These are phyloP conservation scores for Epizoanthus rinbou DNA, from an alignment of 92 coral and sea anemone genomes.

Conservation along the genomic window DNA sequence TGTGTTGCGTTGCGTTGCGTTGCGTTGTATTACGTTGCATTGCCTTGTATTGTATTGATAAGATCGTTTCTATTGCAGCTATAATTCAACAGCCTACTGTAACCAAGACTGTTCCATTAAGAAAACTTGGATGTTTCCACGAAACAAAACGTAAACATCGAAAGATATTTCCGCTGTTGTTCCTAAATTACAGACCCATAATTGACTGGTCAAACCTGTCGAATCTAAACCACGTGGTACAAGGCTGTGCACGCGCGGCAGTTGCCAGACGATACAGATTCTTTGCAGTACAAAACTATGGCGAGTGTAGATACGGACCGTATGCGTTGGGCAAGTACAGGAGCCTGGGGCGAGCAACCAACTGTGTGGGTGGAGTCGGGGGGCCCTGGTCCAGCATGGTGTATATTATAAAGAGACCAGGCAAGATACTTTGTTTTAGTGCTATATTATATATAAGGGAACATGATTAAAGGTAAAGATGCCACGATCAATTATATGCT, in stretches of 20 bases:
- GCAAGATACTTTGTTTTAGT: slow-evolving; percentile 6
- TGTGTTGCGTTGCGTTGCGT: no score
- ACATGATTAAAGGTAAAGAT: neutral
- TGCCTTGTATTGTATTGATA: no score
- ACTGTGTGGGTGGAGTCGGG: slow-evolving; percentile 70
- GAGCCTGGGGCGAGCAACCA: slow-evolving; percentile 51
- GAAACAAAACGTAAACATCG: slow-evolving; percentile 33
- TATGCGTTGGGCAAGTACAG: slow-evolving; percentile 57
- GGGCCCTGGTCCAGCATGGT: slow-evolving; percentile 62
- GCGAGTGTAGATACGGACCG: slow-evolving; percentile 74
- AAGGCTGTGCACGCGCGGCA: slow-evolving; percentile 72
- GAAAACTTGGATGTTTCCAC: slow-evolving; percentile 60
- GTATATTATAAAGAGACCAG: slow-evolving; percentile 52
- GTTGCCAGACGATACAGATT: slow-evolving; percentile 50
- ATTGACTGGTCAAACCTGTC: slow-evolving; percentile 65
- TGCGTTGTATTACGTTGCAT: no score
- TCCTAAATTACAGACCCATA: slow-evolving; percentile 59
- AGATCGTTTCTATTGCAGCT: neutral
- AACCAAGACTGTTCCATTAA: slow-evolving; percentile 32
- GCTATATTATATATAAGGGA: slow-evolving; percentile 2
- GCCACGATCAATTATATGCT: no score
- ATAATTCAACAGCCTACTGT: neutral
- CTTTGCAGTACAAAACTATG: slow-evolving; percentile 70
- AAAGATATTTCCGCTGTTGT: slow-evolving; percentile 49
- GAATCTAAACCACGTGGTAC: slow-evolving; percentile 70